phyloP scores from a whole-genome alignment of 2,797 vertebrate genomes.

The Petrocephalus schoutedeni region DNA sequence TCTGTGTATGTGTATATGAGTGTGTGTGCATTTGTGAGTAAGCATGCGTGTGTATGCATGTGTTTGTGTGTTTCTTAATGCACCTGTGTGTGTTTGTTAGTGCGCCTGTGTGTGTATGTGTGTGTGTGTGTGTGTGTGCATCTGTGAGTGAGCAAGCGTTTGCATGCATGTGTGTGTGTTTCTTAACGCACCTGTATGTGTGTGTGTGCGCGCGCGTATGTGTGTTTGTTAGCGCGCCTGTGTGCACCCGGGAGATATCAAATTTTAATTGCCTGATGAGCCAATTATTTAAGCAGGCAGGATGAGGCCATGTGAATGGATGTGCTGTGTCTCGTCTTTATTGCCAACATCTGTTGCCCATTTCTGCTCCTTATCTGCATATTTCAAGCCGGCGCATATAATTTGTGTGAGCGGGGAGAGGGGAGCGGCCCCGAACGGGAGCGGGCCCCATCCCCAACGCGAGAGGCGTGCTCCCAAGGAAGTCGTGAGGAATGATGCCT shows the following conservation, averaged over 20 bases:
- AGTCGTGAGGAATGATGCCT: not conserved
- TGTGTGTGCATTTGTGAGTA: not conserved
- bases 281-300: constrained; percentile 13
- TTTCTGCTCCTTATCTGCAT: constrained; percentile 2
- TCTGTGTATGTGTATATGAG: not conserved
- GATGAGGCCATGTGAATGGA: constrained; percentile 16
- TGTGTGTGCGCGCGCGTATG: not conserved
- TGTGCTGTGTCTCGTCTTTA: constrained; percentile 10
- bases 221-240: not conserved
- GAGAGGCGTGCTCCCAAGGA: not conserved
- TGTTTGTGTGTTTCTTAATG: too few species aligned
- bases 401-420: not conserved
- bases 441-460: not conserved
- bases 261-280: constrained; percentile 14
- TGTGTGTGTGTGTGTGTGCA: too few species aligned
- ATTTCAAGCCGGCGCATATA: not conserved
- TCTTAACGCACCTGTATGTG: not conserved
- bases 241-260: not conserved
- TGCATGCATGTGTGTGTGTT: not conserved
- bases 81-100: too few species aligned
- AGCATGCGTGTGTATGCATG: too few species aligned
- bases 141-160: too few species aligned
- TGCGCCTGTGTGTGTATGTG: too few species aligned
- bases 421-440: not conserved
- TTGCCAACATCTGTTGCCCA: constrained; percentile 18